These are phyloP conservation scores for Picathartes gymnocephalus DNA, from an alignment of 2,113 vertebrate genomes.

Conservation along the genomic window DNA sequence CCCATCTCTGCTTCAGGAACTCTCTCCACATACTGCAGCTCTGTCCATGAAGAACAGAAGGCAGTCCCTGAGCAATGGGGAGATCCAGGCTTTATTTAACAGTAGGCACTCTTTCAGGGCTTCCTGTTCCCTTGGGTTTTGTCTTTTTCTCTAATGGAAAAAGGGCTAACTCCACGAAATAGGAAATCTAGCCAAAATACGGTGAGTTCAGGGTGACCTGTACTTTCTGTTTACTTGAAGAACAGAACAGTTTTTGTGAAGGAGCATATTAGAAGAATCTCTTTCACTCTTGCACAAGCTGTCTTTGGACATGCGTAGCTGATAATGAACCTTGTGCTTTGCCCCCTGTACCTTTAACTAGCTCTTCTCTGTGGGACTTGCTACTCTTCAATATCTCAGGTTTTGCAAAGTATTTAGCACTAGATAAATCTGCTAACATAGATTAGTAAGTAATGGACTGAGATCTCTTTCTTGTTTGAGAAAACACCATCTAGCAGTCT, in stretches of 20 bases:
- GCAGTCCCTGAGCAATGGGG: neutral
- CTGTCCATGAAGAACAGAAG: too few species aligned
- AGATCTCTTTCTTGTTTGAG: neutral
- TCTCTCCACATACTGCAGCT: neutral
- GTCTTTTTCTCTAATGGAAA: neutral
- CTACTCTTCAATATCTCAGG: neutral
- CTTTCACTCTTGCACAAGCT: neutral
- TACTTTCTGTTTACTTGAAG: neutral
- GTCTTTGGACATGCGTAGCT: neutral
- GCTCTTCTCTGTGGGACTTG: neutral
- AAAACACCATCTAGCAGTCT: neutral
- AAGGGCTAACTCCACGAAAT: neutral
- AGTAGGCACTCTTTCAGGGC: neutral
- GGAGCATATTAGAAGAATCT: neutral
- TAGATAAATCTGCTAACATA: neutral
- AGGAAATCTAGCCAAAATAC: neutral
- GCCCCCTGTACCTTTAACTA: neutral
- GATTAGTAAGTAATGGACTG: neutral
- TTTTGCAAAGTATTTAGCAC: neutral
- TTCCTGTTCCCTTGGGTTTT: neutral
- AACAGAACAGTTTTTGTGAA: neutral
- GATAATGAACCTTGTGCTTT: neutral
- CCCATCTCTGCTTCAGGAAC: neutral
- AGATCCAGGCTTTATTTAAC: neutral
- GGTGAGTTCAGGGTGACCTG: neutral